phyloP scores from a whole-genome alignment of 2,797 vertebrate genomes.

The Acipenser oxyrinchus region DNA sequence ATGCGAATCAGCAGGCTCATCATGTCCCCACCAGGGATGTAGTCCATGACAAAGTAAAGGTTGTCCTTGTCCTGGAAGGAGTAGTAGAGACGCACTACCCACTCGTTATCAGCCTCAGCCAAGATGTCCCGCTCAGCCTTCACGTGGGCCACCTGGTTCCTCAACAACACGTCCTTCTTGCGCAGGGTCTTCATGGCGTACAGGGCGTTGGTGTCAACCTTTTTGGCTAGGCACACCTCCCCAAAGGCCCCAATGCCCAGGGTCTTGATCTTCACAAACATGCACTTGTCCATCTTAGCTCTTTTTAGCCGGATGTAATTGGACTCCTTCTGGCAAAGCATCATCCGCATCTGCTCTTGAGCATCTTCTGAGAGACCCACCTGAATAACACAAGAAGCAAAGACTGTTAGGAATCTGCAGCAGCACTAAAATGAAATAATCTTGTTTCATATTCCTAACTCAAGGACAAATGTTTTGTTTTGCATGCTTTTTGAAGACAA shows the following conservation, averaged over 20 bases:
- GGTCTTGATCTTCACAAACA: conserved; percentile 97
- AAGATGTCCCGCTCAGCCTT: conserved; percentile 96
- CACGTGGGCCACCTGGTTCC: conserved; percentile 96
- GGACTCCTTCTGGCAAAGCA: conserved; percentile 95
- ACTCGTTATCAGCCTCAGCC: conserved; percentile 96
- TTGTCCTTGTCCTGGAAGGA: conserved; percentile 97
- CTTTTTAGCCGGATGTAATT: conserved; percentile 95
- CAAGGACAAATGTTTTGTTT: too few relatives aligned
- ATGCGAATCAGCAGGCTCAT: conserved; percentile 95
- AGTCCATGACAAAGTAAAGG: conserved; percentile 98
- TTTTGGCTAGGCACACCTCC: conserved; percentile 89
- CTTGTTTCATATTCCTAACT: too few relatives aligned
- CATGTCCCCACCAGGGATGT: conserved; percentile 97
- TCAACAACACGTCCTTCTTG: conserved; percentile 90
- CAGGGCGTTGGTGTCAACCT: conserved; percentile 87
- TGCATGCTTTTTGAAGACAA: background rate
- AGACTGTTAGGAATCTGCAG: too few relatives aligned
- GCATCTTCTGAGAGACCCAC: conserved; percentile 90
- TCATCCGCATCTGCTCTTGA: conserved; percentile 97
- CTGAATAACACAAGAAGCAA: conserved; percentile 46
- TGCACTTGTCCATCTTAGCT: conserved; percentile 97
- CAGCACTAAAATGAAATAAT: too few relatives aligned
- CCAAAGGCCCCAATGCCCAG: conserved; percentile 93
- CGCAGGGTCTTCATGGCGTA: conserved; percentile 96
- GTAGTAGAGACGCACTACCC: conserved; percentile 97